Evolutionary conservation across 64 coral and sea anemone species (phyloP).

Genomic region (Porites lutea): DNA sequence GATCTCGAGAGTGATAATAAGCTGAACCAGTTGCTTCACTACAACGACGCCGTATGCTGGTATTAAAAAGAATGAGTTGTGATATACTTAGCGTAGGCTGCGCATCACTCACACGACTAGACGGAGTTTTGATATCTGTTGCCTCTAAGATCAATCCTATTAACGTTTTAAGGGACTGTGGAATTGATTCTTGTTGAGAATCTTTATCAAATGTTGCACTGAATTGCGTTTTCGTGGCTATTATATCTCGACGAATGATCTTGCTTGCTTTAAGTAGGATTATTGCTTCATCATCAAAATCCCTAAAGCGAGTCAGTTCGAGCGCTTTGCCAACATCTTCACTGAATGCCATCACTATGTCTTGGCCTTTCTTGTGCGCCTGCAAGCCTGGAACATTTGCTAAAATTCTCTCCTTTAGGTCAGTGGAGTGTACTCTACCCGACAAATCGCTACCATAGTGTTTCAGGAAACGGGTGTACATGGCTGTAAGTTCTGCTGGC

Average conservation of each 20-base stretch:
- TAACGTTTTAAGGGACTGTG: no score
- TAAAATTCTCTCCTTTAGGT: slow-evolving; percentile 66
- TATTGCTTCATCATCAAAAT: no score
- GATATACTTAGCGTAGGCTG: slow-evolving; percentile 72
- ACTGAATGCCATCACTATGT: no score
- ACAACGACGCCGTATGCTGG: neutral
- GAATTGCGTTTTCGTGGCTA: no score
- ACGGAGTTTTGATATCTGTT: slow-evolving; percentile 21
- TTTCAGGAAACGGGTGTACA: slow-evolving; percentile 38
- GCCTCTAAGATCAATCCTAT: no score
- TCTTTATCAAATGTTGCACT: no score
- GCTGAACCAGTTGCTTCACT: slow-evolving; percentile 6
- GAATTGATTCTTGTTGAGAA: no score
- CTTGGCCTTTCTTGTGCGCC: slow-evolving; percentile 23
- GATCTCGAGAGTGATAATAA: slow-evolving; percentile 48
- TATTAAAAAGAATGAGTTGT: slow-evolving; percentile 74
- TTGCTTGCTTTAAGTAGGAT: no score
- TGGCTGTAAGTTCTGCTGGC: slow-evolving; percentile 18
- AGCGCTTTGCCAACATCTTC: no score
- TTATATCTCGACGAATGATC: no score
- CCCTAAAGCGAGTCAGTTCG: no score
- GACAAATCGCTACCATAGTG: slow-evolving; percentile 28
- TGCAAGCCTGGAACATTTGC: slow-evolving; percentile 28
- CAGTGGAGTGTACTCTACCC: slow-evolving; percentile 25
- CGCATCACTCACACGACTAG: slow-evolving; percentile 28